Percentiles rank a stretch among this genome's conserved stretches.
Conservation (phyloP, 2,797 vertebrate genomes). For the Clarias platycephalus region DNA sequence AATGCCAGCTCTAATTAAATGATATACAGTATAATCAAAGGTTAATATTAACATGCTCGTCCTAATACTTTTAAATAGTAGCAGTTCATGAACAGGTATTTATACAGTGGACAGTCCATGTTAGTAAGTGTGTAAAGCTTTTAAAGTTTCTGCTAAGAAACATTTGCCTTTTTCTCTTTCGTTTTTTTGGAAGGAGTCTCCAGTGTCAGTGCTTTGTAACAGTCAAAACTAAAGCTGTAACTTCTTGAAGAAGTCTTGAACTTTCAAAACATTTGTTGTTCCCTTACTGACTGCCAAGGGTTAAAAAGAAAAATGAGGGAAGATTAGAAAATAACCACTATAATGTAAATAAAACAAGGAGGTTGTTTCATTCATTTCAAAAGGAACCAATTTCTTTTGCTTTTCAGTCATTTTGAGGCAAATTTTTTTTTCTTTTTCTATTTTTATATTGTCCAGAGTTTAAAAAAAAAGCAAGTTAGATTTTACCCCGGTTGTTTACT, state of each 20-base stretch:
- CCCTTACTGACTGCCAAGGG: too few relatives aligned
- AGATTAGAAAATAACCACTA: too few relatives aligned
- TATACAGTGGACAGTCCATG: not conserved
- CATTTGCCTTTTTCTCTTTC: not conserved
- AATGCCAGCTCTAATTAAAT: not conserved
- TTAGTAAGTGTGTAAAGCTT: not conserved
- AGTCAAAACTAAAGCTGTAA: not conserved
- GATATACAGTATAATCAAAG: not conserved
- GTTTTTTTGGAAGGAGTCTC: not conserved
- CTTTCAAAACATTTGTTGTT: not conserved
- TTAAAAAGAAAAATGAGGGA: too few relatives aligned
- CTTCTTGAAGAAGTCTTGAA: not conserved
- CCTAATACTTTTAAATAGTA: not conserved
- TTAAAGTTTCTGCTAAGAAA: not conserved
- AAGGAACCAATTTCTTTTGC: too few relatives aligned
- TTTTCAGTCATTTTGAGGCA: too few relatives aligned
- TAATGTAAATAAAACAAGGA: too few relatives aligned
- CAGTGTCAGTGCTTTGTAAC: not conserved
- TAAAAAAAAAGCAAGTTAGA: too few relatives aligned
- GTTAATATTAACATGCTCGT: not conserved
- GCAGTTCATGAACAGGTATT: not conserved
- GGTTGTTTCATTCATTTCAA: too few relatives aligned
- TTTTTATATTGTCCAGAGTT: too few relatives aligned
- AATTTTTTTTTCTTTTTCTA: too few relatives aligned
- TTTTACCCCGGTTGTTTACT: too few relatives aligned